These are phyloP conservation scores for Anniella stebbinsi DNA, from an alignment of 2,797 vertebrate genomes.

Conservation along the genomic window DNA sequence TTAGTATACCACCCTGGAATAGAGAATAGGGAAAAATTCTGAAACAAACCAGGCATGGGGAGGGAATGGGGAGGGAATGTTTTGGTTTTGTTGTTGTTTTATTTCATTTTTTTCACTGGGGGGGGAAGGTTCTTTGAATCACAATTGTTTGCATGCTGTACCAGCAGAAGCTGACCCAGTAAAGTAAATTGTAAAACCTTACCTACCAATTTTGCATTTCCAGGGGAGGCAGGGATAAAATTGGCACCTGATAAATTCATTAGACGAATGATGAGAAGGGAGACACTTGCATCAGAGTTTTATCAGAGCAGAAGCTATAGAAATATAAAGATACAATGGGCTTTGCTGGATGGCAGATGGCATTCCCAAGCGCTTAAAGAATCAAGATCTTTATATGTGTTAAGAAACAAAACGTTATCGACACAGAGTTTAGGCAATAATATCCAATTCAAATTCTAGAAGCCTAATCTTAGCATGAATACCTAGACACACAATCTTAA, in stretches of 20 bases:
- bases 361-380: not conserved
- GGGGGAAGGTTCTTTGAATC: not conserved
- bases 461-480: slow-evolving; percentile 18
- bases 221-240: not conserved
- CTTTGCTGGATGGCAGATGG: not conserved
- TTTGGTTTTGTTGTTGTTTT: no score
- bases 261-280: not conserved
- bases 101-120: no score
- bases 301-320: not conserved
- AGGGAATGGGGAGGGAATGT: no score
- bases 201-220: not conserved
- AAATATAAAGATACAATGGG: not conserved
- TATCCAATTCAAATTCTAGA: slow-evolving; percentile 27
- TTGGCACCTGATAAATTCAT: not conserved
- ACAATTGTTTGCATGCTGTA: not conserved
- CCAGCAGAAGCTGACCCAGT: not conserved
- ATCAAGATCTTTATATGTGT: not conserved
- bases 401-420: slow-evolving; percentile 8
- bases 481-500: slow-evolving; percentile 3
- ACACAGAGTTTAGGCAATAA: slow-evolving; percentile 6
- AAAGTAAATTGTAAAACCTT: not conserved
- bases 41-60: no score
- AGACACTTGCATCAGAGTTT: not conserved
- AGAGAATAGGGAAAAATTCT: no score
- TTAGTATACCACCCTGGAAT: no score